phyloP scores from a whole-genome alignment of 1,140 invertebrate species.

The Nilaparvata lugens region DNA sequence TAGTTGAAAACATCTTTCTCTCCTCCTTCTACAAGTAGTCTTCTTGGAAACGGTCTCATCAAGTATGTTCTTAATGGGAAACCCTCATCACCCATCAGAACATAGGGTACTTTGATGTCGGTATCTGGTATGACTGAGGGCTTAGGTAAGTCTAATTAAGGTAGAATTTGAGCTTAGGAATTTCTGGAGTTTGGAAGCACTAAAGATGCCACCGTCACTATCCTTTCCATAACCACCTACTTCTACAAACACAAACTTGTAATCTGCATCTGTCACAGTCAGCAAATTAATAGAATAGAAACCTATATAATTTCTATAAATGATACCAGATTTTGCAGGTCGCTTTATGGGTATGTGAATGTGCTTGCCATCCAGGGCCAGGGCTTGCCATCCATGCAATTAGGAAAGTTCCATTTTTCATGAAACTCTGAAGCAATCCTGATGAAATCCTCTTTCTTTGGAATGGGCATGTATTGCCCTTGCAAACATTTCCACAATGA shows the following conservation, averaged over 20 bases:
- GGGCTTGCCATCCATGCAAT: too few species aligned
- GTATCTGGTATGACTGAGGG: conserved; percentile 15
- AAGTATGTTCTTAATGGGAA: conserved; percentile 31
- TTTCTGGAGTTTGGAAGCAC: conserved; percentile 15
- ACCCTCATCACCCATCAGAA: conserved; percentile 34
- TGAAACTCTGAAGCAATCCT: too few species aligned
- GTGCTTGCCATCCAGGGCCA: too few species aligned
- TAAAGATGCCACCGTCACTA: conserved; percentile 30
- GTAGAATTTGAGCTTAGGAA: conserved; percentile 11
- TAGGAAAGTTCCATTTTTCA: too few species aligned
- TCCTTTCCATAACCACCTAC: conserved; percentile 28
- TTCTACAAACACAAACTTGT: conserved; percentile 30
- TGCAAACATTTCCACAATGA: too few species aligned
- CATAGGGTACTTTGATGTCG: conserved; percentile 19
- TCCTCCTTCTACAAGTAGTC: conserved; percentile 19
- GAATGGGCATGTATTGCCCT: too few species aligned
- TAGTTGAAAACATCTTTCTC: conserved; percentile 33
- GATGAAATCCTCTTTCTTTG: too few species aligned
- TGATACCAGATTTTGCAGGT: not conserved
- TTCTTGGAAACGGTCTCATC: conserved; percentile 32
- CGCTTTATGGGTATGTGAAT: not conserved
- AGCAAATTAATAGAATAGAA: conserved; percentile 19
- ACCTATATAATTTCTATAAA: not conserved
- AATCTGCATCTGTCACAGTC: conserved; percentile 31
- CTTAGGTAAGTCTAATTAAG: conserved; percentile 16